phyloP scores from a whole-genome alignment of 2,113 vertebrate genomes.

The Xiphophorus hellerii region DNA sequence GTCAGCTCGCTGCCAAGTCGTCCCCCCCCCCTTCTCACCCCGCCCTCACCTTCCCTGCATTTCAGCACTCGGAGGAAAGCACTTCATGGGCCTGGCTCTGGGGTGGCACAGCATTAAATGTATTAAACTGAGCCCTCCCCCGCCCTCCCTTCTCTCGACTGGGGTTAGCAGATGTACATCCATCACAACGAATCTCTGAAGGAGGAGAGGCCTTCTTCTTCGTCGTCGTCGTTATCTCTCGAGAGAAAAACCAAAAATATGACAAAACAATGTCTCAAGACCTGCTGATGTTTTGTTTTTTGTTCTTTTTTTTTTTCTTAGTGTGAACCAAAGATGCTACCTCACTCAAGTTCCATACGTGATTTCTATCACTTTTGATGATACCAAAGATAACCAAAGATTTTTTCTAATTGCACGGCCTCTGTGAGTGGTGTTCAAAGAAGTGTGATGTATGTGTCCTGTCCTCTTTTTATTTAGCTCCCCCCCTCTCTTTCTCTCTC shows the following conservation, averaged over 20 bases:
- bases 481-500: neutral
- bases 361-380: constrained; percentile 99
- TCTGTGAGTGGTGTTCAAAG: constrained; percentile 85
- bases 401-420: constrained; percentile 91
- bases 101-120: constrained; percentile 55
- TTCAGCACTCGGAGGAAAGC: constrained; percentile 97
- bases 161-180: constrained; percentile 90
- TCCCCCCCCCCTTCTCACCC: neutral
- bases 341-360: constrained; percentile 99
- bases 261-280: constrained; percentile 84
- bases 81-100: constrained; percentile 83
- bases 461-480: constrained; percentile 24
- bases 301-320: constrained; percentile 75
- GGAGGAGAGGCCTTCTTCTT: constrained; percentile 88
- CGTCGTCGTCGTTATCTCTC: constrained; percentile 69
- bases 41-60: constrained; percentile 77
- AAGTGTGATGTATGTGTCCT: constrained; percentile 77
- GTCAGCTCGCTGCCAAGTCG: constrained; percentile 22
- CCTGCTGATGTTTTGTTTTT: constrained; percentile 87
- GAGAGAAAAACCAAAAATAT: constrained; percentile 63
- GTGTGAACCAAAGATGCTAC: constrained; percentile 99
- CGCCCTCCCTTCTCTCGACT: constrained; percentile 81
- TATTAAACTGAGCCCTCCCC: constrained; percentile 63
- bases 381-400: constrained; percentile 99
- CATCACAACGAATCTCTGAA: constrained; percentile 84